phyloP scores from a whole-genome alignment of 1,140 invertebrate species.

The Rhynchophorus ferrugineus region DNA sequence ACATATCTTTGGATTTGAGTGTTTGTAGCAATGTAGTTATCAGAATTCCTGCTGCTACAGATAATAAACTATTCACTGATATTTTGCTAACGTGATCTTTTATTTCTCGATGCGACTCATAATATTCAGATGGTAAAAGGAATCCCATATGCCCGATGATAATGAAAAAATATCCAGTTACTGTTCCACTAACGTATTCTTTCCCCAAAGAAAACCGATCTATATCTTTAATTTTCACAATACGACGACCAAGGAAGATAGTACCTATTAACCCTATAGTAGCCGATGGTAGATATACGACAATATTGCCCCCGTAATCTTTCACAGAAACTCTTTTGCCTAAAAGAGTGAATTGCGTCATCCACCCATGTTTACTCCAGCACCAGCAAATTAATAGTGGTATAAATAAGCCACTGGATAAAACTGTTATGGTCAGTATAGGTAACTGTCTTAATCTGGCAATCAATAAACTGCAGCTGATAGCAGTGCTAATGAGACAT shows the following conservation, averaged over 20 bases:
- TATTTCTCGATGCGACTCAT: conserved; percentile 8
- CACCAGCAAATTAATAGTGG: conserved; percentile 30
- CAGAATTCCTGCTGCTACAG: conserved; percentile 22
- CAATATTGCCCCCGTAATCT: conserved; percentile 27
- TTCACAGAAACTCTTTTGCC: conserved; percentile 17
- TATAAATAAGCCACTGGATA: conserved; percentile 20
- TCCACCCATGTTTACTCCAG: conserved; percentile 29
- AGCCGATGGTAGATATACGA: conserved; percentile 23
- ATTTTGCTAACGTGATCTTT: conserved; percentile 18
- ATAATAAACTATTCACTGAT: conserved; percentile 26
- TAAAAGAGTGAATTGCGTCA: conserved; percentile 20
- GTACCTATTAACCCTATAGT: conserved; percentile 22
- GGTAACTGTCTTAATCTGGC: conserved; percentile 24
- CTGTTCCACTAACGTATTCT: conserved; percentile 22
- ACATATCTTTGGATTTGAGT: conserved; percentile 21
- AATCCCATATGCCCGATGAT: conserved; percentile 26
- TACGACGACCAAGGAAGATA: conserved; percentile 25
- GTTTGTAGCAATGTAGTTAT: conserved; percentile 20
- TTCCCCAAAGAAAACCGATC: conserved; percentile 23
- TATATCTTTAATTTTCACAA: conserved; percentile 26
- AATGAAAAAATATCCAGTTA: conserved; percentile 28
- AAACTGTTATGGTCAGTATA: conserved; percentile 17
- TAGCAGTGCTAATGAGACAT: conserved; percentile 24
- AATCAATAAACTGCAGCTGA: conserved; percentile 25
- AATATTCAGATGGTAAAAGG: conserved; percentile 12